These are phyloP conservation scores for Lasiurus borealis DNA, from an alignment of 2,113 vertebrate species.

Conservation along the genomic window DNA sequence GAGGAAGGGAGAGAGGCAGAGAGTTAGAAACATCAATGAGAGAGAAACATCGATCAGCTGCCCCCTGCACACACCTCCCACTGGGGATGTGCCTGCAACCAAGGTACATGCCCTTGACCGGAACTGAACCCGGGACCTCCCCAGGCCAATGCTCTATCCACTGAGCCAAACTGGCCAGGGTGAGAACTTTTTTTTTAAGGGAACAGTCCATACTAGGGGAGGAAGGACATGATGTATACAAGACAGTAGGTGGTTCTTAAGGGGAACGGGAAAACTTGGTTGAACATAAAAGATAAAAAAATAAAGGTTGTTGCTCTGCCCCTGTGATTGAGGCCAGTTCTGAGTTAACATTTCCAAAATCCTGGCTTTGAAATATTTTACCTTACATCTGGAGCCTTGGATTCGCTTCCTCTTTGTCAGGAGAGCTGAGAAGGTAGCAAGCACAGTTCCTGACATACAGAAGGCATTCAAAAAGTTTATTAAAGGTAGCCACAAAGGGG, in stretches of 20 bases:
- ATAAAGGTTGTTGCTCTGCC: not conserved
- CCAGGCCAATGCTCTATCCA: no score
- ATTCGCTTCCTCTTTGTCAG: slow-evolving; percentile 5
- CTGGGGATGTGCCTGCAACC: no score
- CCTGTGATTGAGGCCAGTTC: not conserved
- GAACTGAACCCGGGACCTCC: no score
- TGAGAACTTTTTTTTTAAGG: slow-evolving; percentile 47
- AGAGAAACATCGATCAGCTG: no score
- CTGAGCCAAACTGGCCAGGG: no score
- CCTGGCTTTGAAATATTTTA: slow-evolving; percentile 57
- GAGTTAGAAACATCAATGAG: no score
- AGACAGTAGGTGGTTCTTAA: not conserved
- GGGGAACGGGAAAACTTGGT: not conserved
- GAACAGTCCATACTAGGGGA: not conserved
- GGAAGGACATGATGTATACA: not conserved
- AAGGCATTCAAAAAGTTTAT: not conserved
- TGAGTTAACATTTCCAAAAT: not conserved
- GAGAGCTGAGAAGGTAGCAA: not conserved
- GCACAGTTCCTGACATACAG: not conserved
- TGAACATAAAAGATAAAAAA: not conserved
- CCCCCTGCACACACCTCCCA: no score
- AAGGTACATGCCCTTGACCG: no score
- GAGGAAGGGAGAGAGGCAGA: no score
- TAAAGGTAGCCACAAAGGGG: not conserved
- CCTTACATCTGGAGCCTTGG: not conserved